These are phyloP conservation scores for Glandiceps talaboti DNA, from an alignment of 53 echinoderm and acorn worm genomes.

Conservation along the genomic window DNA sequence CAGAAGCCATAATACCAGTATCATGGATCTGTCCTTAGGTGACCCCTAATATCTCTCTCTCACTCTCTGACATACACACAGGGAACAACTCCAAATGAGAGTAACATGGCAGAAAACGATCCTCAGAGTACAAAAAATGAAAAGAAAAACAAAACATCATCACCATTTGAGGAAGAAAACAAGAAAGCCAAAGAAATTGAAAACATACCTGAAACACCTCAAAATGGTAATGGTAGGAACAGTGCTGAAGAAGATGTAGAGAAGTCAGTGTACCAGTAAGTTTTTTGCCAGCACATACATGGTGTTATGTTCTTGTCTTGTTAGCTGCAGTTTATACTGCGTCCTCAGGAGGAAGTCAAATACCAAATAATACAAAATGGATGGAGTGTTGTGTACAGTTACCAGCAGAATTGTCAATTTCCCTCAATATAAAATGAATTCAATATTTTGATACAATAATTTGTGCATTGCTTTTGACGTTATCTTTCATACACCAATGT, in stretches of 20 bases:
- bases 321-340: no score
- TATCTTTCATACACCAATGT: no score
- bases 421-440: neutral
- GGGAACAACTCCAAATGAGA: neutral
- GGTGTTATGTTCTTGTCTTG: no score
- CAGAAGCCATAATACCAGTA: no score
- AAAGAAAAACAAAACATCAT: conserved; percentile 73
- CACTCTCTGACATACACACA: neutral
- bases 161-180: conserved; percentile 77
- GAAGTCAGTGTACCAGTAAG: conserved; percentile 65
- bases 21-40: no score
- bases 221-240: conserved; percentile 1
- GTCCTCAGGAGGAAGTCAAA: no score
- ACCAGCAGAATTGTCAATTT: neutral
- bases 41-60: no score
- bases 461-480: neutral
- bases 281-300: no score
- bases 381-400: no score
- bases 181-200: conserved; percentile 61
- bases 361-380: no score
- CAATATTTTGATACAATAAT: no score
- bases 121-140: neutral
- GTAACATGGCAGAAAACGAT: neutral
- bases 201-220: neutral
- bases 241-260: conserved; percentile 41